Evolutionary conservation across 1,140 invertebrate genomes (phyloP).

Genomic region (Galendromus occidentalis): DNA sequence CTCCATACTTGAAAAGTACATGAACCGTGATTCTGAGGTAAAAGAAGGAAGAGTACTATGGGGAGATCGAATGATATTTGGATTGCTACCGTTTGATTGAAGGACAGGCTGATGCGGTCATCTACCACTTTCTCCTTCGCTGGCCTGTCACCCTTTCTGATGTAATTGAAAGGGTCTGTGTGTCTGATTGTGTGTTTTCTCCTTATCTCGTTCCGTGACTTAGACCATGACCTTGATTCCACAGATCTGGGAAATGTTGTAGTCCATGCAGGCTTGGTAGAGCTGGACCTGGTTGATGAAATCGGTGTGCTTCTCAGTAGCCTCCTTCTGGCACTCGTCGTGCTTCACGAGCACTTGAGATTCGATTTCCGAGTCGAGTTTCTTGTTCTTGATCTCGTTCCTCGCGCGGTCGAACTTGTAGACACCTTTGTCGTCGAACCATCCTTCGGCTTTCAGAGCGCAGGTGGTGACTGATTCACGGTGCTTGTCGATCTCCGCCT

Average conservation of each 20-base stretch:
- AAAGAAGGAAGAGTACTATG: too few species aligned
- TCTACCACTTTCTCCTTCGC: too few species aligned
- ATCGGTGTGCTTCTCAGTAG: constrained; percentile 14
- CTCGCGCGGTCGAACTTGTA: constrained; percentile 22
- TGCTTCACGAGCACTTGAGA: constrained; percentile 16
- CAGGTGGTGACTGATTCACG: constrained; percentile 18
- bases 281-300: constrained; percentile 22
- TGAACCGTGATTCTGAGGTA: too few species aligned
- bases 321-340: constrained; percentile 18
- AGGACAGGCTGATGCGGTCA: too few species aligned
- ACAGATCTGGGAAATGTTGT: constrained; percentile 20
- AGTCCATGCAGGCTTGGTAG: constrained; percentile 25
- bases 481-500: constrained; percentile 19
- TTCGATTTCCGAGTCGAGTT: constrained; percentile 17
- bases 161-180: too few species aligned
- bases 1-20: too few species aligned
- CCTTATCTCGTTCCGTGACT: not conserved
- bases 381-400: constrained; percentile 22
- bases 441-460: constrained; percentile 18
- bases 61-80: too few species aligned
- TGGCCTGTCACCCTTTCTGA: too few species aligned
- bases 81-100: too few species aligned
- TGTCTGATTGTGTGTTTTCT: too few species aligned
- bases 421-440: constrained; percentile 20
- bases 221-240: not conserved